phyloP scores from a whole-genome alignment of 1,140 invertebrate genomes.

The Nephila pilipes region DNA sequence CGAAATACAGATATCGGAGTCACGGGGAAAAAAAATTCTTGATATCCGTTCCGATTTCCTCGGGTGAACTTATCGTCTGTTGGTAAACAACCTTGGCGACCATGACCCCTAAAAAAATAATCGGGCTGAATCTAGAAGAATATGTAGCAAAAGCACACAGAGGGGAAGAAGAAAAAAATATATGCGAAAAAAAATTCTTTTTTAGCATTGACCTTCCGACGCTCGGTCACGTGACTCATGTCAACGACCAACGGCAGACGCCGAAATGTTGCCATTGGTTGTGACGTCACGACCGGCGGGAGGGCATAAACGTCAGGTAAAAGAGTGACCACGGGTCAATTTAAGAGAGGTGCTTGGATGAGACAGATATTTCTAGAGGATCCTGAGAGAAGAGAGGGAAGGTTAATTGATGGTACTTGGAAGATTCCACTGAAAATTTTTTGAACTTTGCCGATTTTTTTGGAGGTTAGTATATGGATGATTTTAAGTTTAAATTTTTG shows the following conservation, averaged over 20 bases:
- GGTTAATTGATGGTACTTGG: neutral
- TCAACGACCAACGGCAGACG: slow-evolving; percentile 69
- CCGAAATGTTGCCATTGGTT: slow-evolving; percentile 54
- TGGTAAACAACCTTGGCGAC: slow-evolving; percentile 71
- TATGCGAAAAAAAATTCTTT: slow-evolving; percentile 46
- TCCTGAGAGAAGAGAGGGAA: neutral
- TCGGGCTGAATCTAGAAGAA: neutral
- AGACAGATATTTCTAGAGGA: neutral
- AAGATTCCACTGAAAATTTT: neutral
- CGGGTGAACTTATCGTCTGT: slow-evolving; percentile 51
- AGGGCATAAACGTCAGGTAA: slow-evolving; percentile 69
- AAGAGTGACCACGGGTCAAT: slow-evolving; percentile 73
- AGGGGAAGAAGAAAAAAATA: neutral
- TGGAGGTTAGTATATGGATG: neutral
- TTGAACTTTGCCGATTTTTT: neutral
- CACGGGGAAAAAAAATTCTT: too few relatives aligned
- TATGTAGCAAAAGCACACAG: neutral
- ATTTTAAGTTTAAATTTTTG: neutral
- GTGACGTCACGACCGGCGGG: slow-evolving; percentile 67
- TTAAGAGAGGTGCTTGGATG: slow-evolving; percentile 34
- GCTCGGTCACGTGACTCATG: slow-evolving; percentile 57
- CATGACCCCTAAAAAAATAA: slow-evolving; percentile 59
- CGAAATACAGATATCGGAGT: too few relatives aligned
- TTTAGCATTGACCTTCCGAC: slow-evolving; percentile 60
- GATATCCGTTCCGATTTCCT: neutral